phyloP scores from a whole-genome alignment of 35 echinoderm and acorn worm species.

The Amphiura filiformis region DNA sequence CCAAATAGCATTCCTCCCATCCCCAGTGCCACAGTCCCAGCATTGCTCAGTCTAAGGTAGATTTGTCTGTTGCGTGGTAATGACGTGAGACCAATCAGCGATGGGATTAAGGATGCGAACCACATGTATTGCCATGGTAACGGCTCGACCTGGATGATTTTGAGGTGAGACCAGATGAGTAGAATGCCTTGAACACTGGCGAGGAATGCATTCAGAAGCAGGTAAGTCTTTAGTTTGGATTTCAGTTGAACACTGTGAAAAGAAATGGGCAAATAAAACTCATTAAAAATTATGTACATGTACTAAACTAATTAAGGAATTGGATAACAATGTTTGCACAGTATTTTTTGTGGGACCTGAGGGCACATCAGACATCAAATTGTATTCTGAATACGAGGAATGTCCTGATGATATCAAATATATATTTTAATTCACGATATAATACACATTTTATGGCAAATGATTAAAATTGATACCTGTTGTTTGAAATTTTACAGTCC shows the following conservation, averaged over 20 bases:
- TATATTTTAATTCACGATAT: too few species aligned
- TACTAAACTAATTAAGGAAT: too few species aligned
- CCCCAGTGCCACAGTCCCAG: background rate
- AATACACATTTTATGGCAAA: too few species aligned
- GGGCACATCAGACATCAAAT: too few species aligned
- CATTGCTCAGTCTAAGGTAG: background rate
- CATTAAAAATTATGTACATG: too few species aligned
- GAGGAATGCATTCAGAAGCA: background rate
- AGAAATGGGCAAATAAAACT: too few species aligned
- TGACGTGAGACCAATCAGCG: background rate
- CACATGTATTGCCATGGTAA: background rate
- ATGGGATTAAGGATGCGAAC: background rate
- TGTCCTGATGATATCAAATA: too few species aligned
- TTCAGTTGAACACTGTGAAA: background rate
- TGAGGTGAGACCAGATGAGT: background rate
- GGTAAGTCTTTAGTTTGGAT: background rate
- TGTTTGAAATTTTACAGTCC: too few species aligned
- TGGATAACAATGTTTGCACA: too few species aligned
- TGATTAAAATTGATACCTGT: too few species aligned
- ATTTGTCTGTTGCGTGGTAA: background rate
- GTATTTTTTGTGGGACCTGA: too few species aligned
- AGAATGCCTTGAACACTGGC: background rate
- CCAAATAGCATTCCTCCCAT: background rate
- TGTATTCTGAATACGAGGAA: too few species aligned
- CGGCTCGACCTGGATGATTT: background rate